These are phyloP conservation scores for Dione juno DNA, from an alignment of 2,888 invertebrate genomes.

Conservation along the genomic window DNA sequence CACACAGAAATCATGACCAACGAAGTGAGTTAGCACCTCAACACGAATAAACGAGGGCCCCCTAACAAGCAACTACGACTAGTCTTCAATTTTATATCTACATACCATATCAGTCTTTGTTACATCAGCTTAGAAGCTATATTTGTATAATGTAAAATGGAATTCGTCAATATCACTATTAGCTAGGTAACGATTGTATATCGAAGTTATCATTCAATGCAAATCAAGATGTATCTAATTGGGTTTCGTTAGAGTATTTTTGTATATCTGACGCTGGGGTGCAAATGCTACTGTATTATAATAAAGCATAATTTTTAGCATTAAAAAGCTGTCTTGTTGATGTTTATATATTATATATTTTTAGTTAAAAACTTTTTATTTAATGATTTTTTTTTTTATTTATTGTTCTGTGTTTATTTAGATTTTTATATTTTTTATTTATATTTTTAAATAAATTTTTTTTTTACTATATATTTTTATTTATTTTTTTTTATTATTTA, in stretches of 20 bases:
- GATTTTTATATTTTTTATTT: too few relatives aligned
- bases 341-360: too few relatives aligned
- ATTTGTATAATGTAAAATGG: constrained; percentile 24
- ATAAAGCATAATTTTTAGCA: too few relatives aligned
- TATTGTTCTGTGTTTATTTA: too few relatives aligned
- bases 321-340: too few relatives aligned
- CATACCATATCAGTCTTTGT: constrained; percentile 36
- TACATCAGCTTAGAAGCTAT: constrained; percentile 14
- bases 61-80: constrained; percentile 49
- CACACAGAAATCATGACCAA: constrained; percentile 48
- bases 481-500: too few relatives aligned
- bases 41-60: constrained; percentile 44
- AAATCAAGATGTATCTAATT: constrained; percentile 82
- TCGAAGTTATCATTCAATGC: constrained; percentile 69
- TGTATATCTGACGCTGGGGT: background rate
- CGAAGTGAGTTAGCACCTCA: constrained; percentile 48
- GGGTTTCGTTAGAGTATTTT: constrained; percentile 55
- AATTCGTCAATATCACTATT: constrained; percentile 43
- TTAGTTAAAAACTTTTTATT: too few relatives aligned
- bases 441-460: too few relatives aligned
- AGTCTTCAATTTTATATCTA: constrained; percentile 15
- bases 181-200: constrained; percentile 52
- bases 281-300: background rate
- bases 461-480: too few relatives aligned
- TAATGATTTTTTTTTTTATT: too few relatives aligned